Conservation (phyloP, 2,797 vertebrate species). For the Chaunax sp. region DNA sequence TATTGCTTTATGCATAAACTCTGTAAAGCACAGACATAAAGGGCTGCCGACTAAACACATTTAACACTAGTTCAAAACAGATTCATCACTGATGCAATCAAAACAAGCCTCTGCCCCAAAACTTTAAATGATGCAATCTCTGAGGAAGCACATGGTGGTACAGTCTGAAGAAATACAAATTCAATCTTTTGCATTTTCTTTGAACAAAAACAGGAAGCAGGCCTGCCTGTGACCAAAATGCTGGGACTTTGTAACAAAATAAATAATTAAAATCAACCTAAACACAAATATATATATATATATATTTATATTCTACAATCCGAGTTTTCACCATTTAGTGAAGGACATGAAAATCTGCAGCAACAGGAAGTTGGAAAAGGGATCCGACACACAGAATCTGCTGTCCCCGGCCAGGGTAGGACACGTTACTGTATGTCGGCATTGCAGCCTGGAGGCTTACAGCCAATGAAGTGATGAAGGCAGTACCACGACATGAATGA, state of each 20-base stretch:
- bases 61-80: constrained; percentile 18
- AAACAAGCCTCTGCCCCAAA: constrained; percentile 32
- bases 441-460: constrained; percentile 4
- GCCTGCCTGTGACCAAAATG: constrained; percentile 63
- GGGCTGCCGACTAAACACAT: constrained; percentile 2
- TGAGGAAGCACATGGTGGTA: constrained; percentile 53
- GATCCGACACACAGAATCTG: background rate
- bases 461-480: constrained; percentile 23
- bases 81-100: background rate
- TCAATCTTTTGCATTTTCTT: constrained; percentile 15
- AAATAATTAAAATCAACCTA: constrained; percentile 73
- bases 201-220: constrained; percentile 49
- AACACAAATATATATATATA: constrained; percentile 48
- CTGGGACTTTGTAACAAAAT: constrained; percentile 64
- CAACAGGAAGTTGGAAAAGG: constrained; percentile 24
- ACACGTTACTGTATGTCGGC: background rate
- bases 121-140: constrained; percentile 23
- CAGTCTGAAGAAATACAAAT: constrained; percentile 15
- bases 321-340: constrained; percentile 36
- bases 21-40: constrained; percentile 15
- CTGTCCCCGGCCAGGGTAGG: background rate
- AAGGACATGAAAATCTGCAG: constrained; percentile 54
- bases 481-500: constrained; percentile 19
- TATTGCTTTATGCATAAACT: background rate
- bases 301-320: constrained; percentile 57